These are phyloP conservation scores for Agriopis aurantiaria DNA, from an alignment of 2,888 invertebrate species.

Conservation along the genomic window DNA sequence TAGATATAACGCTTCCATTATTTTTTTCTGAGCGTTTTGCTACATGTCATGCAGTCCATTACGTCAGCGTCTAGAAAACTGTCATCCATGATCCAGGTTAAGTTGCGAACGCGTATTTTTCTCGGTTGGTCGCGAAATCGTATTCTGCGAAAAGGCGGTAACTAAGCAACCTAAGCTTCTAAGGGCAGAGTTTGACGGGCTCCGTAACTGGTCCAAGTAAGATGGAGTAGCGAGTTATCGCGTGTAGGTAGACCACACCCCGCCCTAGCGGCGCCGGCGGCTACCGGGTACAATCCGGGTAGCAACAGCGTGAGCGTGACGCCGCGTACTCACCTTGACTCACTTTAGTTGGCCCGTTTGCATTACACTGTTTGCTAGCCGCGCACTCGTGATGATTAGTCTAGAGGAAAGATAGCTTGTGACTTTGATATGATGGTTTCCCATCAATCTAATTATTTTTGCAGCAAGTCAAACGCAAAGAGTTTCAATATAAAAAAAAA, in stretches of 20 bases:
- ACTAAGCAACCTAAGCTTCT: slow-evolving; percentile 18
- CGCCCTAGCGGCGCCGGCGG: slow-evolving; percentile 65
- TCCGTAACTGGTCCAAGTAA: slow-evolving; percentile 3
- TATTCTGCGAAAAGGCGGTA: slow-evolving; percentile 48
- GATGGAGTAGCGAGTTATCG: slow-evolving; percentile 57
- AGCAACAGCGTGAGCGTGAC: slow-evolving; percentile 77
- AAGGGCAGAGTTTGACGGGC: slow-evolving; percentile 4
- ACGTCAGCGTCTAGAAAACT: slow-evolving; percentile 28
- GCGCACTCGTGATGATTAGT: slow-evolving; percentile 74
- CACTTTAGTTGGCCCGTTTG: slow-evolving; percentile 78
- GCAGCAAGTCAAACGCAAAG: neutral
- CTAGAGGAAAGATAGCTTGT: slow-evolving; percentile 51
- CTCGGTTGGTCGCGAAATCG: neutral
- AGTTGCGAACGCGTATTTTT: slow-evolving; percentile 5
- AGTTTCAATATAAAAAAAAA: neutral
- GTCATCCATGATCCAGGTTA: slow-evolving; percentile 16
- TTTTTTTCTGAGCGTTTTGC: slow-evolving; percentile 7
- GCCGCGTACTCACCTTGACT: slow-evolving; percentile 81
- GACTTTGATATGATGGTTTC: slow-evolving; percentile 37
- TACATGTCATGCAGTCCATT: slow-evolving; percentile 39
- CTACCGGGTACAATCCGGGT: slow-evolving; percentile 73
- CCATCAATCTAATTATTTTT: neutral
- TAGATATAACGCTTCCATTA: no score
- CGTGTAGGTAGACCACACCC: slow-evolving; percentile 65
- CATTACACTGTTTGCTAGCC: slow-evolving; percentile 68